Evolutionary conservation across 2,888 invertebrate species (phyloP).

Genomic region (Lacanobia oleracea): DNA sequence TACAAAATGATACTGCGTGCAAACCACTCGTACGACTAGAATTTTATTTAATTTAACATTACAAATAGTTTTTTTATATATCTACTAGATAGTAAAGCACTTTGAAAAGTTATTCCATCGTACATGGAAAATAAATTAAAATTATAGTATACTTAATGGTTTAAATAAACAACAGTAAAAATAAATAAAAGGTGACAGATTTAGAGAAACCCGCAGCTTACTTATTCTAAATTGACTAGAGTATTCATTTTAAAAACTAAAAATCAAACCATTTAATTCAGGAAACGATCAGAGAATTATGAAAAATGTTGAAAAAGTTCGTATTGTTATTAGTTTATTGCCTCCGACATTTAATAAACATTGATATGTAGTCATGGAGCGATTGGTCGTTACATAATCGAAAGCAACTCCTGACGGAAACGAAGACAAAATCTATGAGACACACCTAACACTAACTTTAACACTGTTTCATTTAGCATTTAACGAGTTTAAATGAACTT

Average conservation of each 20-base stretch:
- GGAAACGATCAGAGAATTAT: constrained; percentile 33
- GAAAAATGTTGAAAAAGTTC: constrained; percentile 45
- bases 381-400: constrained; percentile 71
- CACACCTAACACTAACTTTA: constrained; percentile 68
- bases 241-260: constrained; percentile 67
- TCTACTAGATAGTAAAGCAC: constrained; percentile 91
- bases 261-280: constrained; percentile 50
- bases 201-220: constrained; percentile 70
- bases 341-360: constrained; percentile 80
- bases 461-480: constrained; percentile 63
- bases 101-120: constrained; percentile 88
- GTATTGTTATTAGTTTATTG: constrained; percentile 80
- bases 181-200: constrained; percentile 54
- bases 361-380: constrained; percentile 87
- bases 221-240: constrained; percentile 88
- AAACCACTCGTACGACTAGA: constrained; percentile 87
- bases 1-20: constrained; percentile 76
- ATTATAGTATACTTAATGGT: constrained; percentile 48
- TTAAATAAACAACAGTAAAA: constrained; percentile 34
- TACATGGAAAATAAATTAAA: constrained; percentile 76
- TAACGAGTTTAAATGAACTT: constrained; percentile 57
- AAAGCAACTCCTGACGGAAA: constrained; percentile 61
- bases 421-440: constrained; percentile 62
- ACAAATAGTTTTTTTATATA: constrained; percentile 87
- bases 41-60: constrained; percentile 86